These are phyloP conservation scores for Bergia sp. DNA, from an alignment of 92 coral and sea anemone genomes.

Conservation along the genomic window DNA sequence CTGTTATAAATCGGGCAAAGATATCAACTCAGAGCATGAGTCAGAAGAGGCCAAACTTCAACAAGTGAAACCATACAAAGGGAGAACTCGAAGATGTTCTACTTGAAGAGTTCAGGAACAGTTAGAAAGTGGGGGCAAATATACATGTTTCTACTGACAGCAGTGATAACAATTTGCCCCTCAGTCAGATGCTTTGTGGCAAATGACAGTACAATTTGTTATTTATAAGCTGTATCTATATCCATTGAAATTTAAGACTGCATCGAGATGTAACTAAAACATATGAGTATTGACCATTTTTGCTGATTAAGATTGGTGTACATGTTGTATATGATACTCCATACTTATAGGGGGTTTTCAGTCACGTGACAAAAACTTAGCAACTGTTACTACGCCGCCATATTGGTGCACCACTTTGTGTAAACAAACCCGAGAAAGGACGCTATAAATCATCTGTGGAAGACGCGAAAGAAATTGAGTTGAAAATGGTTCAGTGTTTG, in stretches of 20 bases:
- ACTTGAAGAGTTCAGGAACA: constrained; percentile 22
- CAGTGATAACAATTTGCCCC: constrained; percentile 27
- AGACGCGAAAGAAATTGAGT: neutral
- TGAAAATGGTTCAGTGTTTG: constrained; percentile 15
- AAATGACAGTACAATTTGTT: constrained; percentile 12
- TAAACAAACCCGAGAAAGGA: constrained; percentile 19
- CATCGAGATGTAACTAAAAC: constrained; percentile 12
- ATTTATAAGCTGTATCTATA: neutral
- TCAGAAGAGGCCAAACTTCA: constrained; percentile 22
- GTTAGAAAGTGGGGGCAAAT: constrained; percentile 29
- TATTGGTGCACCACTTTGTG: constrained; percentile 3
- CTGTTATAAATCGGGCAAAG: constrained; percentile 15
- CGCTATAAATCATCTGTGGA: constrained; percentile 19
- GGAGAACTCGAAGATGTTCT: constrained; percentile 17
- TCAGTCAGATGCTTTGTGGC: constrained; percentile 8
- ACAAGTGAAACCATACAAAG: constrained; percentile 3
- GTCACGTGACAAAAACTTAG: constrained; percentile 16
- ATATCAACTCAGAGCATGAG: constrained; percentile 24
- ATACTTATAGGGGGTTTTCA: constrained; percentile 24
- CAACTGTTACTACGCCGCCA: constrained; percentile 2
- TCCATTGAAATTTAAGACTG: constrained; percentile 19
- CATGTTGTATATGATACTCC: constrained; percentile 14
- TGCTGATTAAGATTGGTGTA: constrained; percentile 14
- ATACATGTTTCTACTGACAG: constrained; percentile 20
- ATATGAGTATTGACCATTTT: constrained; percentile 23